Base-by-base conservation (phyloP, 2,888 invertebrate species). In the Microplitis deprimator region DNA sequence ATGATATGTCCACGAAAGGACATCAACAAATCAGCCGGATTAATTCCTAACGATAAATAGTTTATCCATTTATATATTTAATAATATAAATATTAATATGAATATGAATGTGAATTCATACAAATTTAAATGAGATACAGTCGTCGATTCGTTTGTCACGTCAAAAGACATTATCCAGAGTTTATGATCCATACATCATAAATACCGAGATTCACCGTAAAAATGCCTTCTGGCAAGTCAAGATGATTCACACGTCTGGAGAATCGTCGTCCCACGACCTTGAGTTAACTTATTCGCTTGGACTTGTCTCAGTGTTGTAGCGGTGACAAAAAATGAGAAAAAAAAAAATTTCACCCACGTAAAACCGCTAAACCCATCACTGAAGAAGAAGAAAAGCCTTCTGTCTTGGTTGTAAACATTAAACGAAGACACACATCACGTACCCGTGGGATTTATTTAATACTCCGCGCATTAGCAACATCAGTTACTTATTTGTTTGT, bases 231-330 rank as follows among this genome's bases (percentile, higher is more conserved):
- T 38, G 68, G 62, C 39, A 29, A 77, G 41, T 29, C 40, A 60
- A 68, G 38, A 73, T 77, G 77, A 77, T 73, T 77, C 77, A 77
- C 73, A 77, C 65, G 77, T 77, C 70, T 77, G 77, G 70, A 71
- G 65, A 38, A 76, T 76, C 10, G 10, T 62, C 76, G 41, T 76
- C 71, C 71, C 76, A 71, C 76, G 76, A 71, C 71, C 70, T 73
- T 77, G 77, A 69, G 73, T 69, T 50, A 50, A 13, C 50, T 40
- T 60, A 17, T 40, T 69, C 62, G 38, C 65, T 71, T 71, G 50
- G 17, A 29, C 50, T 70, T 70, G 50, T 50, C 50, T 50, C 50
- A 50, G 10, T 13, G 50, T 50, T 50, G 50, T 50, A 50, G 10
- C 50, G 50, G 50, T 50, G 50, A 50, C 50, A 50, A 50, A 50